Conservation (phyloP, 2,797 vertebrate species). For the Rhynchonycteris naso region DNA sequence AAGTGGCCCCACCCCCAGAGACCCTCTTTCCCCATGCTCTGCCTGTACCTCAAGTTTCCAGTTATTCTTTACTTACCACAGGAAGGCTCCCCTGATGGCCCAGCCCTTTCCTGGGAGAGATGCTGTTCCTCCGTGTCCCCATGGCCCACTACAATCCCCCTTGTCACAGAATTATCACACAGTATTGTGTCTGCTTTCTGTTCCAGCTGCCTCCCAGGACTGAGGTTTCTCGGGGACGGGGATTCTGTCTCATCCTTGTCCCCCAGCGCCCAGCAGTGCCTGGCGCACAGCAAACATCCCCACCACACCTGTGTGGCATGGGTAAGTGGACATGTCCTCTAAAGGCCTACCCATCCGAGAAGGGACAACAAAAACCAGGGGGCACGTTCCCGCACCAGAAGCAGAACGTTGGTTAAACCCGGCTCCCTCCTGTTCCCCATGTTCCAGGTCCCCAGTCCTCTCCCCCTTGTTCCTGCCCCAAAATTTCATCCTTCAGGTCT, state of each 20-base stretch:
- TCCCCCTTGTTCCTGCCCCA: background rate
- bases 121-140: background rate
- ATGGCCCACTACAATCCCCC: background rate
- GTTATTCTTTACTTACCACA: background rate
- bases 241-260: background rate
- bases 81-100: background rate
- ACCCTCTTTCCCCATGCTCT: background rate
- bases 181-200: background rate
- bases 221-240: background rate
- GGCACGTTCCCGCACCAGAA: accelerated
- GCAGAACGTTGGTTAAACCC: accelerated
- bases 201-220: background rate
- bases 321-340: background rate
- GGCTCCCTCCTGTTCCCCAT: accelerated
- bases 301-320: accelerated
- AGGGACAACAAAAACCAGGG: background rate
- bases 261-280: background rate
- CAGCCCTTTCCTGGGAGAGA: background rate
- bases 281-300: accelerated
- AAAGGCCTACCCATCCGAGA: accelerated
- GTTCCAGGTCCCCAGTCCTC: background rate
- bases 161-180: background rate
- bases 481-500: background rate
- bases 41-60: background rate
- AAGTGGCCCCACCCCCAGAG: too few relatives aligned